A percentile compares a stretch with the other conserved stretches of the same genome.
These are phyloP conservation scores for Callopanchax toddi DNA, from an alignment of 2,113 vertebrate species.

Conservation along the genomic window DNA sequence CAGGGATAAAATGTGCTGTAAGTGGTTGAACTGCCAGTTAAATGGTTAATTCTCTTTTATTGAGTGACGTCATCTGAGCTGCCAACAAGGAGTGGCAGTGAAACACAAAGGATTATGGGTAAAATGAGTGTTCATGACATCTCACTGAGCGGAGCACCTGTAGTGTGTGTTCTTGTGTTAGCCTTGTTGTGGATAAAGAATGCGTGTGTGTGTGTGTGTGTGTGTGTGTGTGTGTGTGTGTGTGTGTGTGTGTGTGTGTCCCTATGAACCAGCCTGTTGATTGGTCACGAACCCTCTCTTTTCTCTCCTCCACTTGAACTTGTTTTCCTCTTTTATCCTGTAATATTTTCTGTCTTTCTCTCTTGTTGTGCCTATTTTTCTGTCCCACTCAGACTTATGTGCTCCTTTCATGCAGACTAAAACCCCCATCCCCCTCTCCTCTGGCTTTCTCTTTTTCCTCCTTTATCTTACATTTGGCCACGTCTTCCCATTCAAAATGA, in stretches of 20 bases:
- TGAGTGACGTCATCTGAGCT: neutral
- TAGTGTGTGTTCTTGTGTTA: neutral
- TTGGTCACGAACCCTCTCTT: neutral
- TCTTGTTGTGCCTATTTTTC: neutral
- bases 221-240: slow-evolving; percentile 7
- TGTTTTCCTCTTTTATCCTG: neutral
- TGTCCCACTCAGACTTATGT: neutral
- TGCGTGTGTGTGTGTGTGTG: neutral
- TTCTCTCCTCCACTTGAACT: neutral
- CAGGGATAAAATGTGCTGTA: too few species aligned
- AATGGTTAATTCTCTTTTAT: neutral
- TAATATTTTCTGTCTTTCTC: neutral
- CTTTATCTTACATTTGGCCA: slow-evolving; percentile 40
- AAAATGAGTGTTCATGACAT: slow-evolving; percentile 19
- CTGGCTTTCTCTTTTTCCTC: neutral
- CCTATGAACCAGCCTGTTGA: slow-evolving; percentile 33
- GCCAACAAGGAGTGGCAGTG: too few species aligned
- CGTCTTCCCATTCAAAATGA: slow-evolving; percentile 26
- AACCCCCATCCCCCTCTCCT: slow-evolving; percentile 6
- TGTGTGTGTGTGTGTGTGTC: slow-evolving; percentile 14
- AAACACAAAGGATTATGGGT: slow-evolving; percentile 31
- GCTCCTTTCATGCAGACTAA: slow-evolving; percentile 21
- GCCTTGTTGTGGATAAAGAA: neutral
- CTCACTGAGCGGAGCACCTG: neutral
- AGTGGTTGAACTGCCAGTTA: too few species aligned